Base-by-base conservation (phyloP, 1,140 invertebrate species). In the Brachionus koreanus region DNA sequence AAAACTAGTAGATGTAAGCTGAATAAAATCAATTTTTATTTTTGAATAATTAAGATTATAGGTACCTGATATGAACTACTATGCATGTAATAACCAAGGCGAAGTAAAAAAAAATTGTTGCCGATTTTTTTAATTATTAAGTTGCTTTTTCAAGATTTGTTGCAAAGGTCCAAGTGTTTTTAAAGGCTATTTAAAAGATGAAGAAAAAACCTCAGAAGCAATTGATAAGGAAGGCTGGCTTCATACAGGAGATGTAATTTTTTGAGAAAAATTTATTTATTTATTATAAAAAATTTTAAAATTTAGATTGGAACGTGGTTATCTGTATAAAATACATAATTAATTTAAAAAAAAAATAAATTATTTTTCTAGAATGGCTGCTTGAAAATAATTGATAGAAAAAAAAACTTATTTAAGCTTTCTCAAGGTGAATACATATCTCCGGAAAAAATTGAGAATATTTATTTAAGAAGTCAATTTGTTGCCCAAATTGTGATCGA, bases 361-460 rank as follows among this genome's bases (percentile, higher is more conserved):
- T 25, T 4, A 42, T 10, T 57, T 61, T 35, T n/a, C 19, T 13
- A 57, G 42, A 76, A 83, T 19, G 82, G 46, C 7, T 63, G 35
- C 23, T 33, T 98, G 84, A 95, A 95, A 89, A 96, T 98, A 84
- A 96, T 98, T 84, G 96, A 98, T 88, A 91, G 96, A 84, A 95
- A 94, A 89, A 97, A 98, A 89, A 94, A 98, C 88, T 97, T 97
- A 84, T 98, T 98, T 89, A 98, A 98, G 89, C 89, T 98, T 63
- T 61, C 46, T 23, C 76, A 79, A 65, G 76, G 97, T 83, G 97
- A 98, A 90, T 99, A 98, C 86, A 97, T 99, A 87, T 95, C 97
- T 84, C 96, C 97, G 69, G 97, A 98, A 89, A 98, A 98, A 91
- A 97, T 99, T 85, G 97, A 99, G 90, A 97, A 94, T 88, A 94